Evolutionary conservation across 2,797 vertebrate genomes (phyloP).

Genomic region (Lepus townsendii): DNA sequence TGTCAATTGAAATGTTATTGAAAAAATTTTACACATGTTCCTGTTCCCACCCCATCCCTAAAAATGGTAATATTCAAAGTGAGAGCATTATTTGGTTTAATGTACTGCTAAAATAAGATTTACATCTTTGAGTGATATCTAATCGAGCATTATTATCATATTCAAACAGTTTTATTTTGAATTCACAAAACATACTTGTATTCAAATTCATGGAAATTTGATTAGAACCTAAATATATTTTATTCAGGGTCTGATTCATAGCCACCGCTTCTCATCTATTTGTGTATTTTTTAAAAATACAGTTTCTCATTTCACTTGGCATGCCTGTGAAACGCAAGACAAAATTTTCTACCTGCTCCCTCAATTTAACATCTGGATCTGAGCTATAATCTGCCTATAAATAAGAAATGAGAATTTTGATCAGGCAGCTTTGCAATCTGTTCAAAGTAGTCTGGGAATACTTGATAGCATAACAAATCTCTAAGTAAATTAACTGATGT

Average conservation of each 20-base stretch:
- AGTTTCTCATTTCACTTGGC: slow-evolving; percentile 62
- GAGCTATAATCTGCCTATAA: slow-evolving; percentile 80
- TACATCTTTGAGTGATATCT: slow-evolving; percentile 39
- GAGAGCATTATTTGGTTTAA: slow-evolving; percentile 57
- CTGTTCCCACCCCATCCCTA: not conserved
- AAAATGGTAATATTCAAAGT: slow-evolving; percentile 36
- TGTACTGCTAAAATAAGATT: slow-evolving; percentile 66
- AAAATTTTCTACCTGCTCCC: slow-evolving; percentile 72
- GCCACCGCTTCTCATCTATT: not conserved
- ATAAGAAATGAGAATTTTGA: slow-evolving; percentile 82
- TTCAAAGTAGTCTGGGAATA: slow-evolving; percentile 77
- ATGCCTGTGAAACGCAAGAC: slow-evolving; percentile 67
- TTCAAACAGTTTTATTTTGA: slow-evolving; percentile 53
- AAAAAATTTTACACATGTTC: slow-evolving; percentile 47
- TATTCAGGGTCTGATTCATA: slow-evolving; percentile 55
- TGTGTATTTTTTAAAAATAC: slow-evolving; percentile 66
- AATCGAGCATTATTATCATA: slow-evolving; percentile 20
- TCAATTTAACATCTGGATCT: slow-evolving; percentile 75
- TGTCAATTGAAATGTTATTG: slow-evolving; percentile 62
- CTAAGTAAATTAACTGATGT: slow-evolving; percentile 78
- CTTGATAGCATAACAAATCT: slow-evolving; percentile 80
- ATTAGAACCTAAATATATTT: slow-evolving; percentile 64
- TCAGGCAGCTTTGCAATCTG: slow-evolving; percentile 80
- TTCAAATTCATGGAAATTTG: slow-evolving; percentile 57
- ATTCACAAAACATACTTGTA: slow-evolving; percentile 60